These are phyloP conservation scores for Panonychus citri DNA, from an alignment of 1,140 invertebrate species.

Conservation along the genomic window DNA sequence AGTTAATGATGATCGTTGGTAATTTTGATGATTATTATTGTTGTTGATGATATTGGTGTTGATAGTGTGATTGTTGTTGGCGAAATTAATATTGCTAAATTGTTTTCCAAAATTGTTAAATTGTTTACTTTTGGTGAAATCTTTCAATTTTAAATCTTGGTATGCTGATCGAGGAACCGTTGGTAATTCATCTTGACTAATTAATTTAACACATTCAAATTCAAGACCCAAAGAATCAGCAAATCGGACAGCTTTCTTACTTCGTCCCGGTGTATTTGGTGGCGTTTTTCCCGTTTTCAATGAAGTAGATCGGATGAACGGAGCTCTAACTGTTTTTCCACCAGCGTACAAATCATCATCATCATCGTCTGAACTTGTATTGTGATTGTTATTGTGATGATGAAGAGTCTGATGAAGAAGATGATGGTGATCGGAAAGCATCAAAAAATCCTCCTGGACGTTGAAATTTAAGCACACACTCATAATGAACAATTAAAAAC, in stretches of 20 bases:
- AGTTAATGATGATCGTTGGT: too few relatives aligned
- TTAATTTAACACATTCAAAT: constrained; percentile 45
- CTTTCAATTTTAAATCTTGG: constrained; percentile 15
- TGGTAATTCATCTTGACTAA: constrained; percentile 47
- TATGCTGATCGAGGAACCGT: constrained; percentile 60
- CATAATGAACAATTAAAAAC: too few relatives aligned
- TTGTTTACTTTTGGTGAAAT: neutral
- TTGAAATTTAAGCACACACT: too few relatives aligned
- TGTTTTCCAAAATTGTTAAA: too few relatives aligned
- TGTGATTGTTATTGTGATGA: too few relatives aligned
- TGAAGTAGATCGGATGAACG: neutral
- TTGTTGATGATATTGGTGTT: neutral
- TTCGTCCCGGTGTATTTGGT: constrained; percentile 18
- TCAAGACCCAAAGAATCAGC: constrained; percentile 75
- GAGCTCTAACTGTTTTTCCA: neutral
- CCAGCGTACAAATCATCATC: too few relatives aligned
- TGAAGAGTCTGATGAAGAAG: too few relatives aligned
- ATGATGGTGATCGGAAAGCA: too few relatives aligned
- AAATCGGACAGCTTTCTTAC: constrained; percentile 84
- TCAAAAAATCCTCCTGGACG: too few relatives aligned
- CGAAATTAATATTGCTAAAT: too few relatives aligned
- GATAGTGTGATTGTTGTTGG: too few relatives aligned
- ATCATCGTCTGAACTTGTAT: too few relatives aligned
- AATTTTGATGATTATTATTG: neutral
- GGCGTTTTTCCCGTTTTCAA: constrained; percentile 1